Conservation (phyloP, 2,888 invertebrate species). For the Drosophila fulvimacula region DNA sequence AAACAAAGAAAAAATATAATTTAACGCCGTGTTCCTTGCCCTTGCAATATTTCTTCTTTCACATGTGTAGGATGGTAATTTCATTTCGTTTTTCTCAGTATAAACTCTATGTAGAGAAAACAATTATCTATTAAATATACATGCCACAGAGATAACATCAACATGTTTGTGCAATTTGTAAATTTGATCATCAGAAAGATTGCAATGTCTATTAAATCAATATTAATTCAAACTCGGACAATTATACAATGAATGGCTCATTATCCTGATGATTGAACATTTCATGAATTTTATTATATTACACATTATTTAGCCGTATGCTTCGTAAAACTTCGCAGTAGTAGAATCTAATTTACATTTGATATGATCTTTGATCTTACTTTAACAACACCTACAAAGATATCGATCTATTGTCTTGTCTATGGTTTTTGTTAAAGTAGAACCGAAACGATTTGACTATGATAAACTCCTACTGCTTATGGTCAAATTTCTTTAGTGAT, state of each 20-base stretch:
- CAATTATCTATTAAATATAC: no score
- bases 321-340: no score
- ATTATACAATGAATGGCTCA: not conserved
- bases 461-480: no score
- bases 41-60: not conserved
- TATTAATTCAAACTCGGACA: not conserved
- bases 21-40: no score
- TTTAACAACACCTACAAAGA: no score
- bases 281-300: not conserved
- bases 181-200: not conserved
- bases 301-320: not conserved
- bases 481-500: no score
- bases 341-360: not conserved
- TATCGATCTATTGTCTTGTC: no score
- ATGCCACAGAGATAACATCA: no score
- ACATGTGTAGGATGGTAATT: not conserved
- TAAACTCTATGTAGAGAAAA: not conserved
- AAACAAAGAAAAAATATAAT: not conserved
- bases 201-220: not conserved
- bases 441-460: no score
- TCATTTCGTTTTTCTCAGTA: not conserved
- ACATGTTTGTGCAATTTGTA: no score
- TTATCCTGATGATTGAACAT: not conserved
- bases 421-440: no score
- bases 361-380: not conserved